phyloP scores from a whole-genome alignment of 1,140 invertebrate species.

The Drosophila willistoni region DNA sequence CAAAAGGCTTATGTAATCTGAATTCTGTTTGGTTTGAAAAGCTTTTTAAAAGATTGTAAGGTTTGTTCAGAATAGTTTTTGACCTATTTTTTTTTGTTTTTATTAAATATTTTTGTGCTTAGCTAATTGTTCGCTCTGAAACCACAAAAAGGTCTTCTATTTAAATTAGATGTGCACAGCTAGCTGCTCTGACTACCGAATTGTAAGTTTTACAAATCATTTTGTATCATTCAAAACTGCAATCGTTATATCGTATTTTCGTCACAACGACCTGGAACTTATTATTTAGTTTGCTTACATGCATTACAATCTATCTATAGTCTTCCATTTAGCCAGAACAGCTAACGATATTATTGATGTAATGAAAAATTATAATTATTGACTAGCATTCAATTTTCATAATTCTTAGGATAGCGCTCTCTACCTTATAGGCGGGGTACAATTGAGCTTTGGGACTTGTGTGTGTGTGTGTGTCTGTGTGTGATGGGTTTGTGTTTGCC shows the following conservation, averaged over 20 bases:
- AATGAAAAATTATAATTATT: conserved; percentile 29
- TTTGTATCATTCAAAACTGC: background rate
- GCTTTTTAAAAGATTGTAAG: conserved; percentile 54
- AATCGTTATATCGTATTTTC: background rate
- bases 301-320: too few species aligned
- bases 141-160: conserved; percentile 42
- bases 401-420: conserved; percentile 10
- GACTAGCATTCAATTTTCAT: conserved; percentile 48
- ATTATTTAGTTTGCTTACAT: background rate
- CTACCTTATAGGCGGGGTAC: conserved; percentile 40
- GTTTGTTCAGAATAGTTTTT: conserved; percentile 32
- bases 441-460: conserved; percentile 49
- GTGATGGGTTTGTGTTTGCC: conserved; percentile 29
- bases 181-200: background rate
- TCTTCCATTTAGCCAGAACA: background rate
- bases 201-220: conserved; percentile 33
- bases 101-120: conserved; percentile 22
- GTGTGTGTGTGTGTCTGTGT: conserved; percentile 1
- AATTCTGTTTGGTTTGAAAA: conserved; percentile 41
- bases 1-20: conserved; percentile 36
- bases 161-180: background rate
- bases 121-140: conserved; percentile 35
- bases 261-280: background rate
- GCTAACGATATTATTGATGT: conserved; percentile 14
- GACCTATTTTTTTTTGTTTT: conserved; percentile 22